A percentile compares a stretch with the other conserved stretches of the same genome.
phyloP scores from a whole-genome alignment of 2,113 vertebrate species.

The Seriola quinqueradiata region DNA sequence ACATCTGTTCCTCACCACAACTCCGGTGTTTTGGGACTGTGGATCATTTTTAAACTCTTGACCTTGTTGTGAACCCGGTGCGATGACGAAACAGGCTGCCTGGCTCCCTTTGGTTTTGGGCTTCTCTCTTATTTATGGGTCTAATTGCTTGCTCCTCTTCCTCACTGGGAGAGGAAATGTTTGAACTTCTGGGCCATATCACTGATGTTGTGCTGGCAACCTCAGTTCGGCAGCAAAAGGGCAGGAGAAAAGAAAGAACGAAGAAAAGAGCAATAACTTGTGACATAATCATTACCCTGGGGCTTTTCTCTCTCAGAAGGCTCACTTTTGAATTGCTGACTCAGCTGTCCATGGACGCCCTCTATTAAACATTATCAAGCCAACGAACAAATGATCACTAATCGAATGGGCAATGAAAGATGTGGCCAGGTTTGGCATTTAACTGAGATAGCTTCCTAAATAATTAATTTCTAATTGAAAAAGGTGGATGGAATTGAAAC shows the following conservation, averaged over 20 bases:
- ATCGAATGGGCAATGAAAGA: constrained; percentile 59
- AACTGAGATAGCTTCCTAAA: constrained; percentile 48
- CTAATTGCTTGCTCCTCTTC: constrained; percentile 65
- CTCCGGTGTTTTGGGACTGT: neutral
- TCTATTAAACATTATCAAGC: constrained; percentile 55
- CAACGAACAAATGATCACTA: constrained; percentile 54
- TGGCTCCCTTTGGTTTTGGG: constrained; percentile 28
- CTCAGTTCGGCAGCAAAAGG: constrained; percentile 39
- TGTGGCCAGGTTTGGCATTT: constrained; percentile 16
- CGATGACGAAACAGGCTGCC: constrained; percentile 38
- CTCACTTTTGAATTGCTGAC: constrained; percentile 34
- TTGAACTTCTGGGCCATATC: constrained; percentile 53
- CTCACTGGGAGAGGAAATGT: constrained; percentile 54
- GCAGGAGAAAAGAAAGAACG: constrained; percentile 28
- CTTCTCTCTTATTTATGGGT: constrained; percentile 53
- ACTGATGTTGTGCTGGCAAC: constrained; percentile 46
- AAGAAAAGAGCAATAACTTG: constrained; percentile 47
- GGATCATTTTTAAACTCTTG: constrained; percentile 26
- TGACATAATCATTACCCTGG: constrained; percentile 52
- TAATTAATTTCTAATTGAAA: constrained; percentile 57
- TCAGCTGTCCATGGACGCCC: constrained; percentile 38
- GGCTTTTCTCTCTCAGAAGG: constrained; percentile 41
- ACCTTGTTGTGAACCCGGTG: constrained; percentile 64
- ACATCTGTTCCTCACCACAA: constrained; percentile 7
- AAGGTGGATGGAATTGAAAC: constrained; percentile 20